A percentile compares a stretch with the other conserved stretches of the same genome.
Conservation (phyloP, 2,113 vertebrate species). For the Platysternon megacephalum region DNA sequence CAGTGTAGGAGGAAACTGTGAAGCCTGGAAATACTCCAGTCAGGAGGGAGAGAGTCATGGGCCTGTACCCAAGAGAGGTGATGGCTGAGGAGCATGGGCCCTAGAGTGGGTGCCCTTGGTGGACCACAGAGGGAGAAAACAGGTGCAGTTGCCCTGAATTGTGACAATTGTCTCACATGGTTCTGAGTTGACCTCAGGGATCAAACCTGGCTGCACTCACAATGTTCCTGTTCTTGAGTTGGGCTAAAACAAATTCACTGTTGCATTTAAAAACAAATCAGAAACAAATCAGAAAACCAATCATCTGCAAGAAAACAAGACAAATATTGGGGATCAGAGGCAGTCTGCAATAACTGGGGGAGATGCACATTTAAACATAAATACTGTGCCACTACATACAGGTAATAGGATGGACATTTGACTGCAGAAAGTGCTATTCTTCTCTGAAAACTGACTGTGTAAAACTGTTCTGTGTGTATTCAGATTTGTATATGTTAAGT, state of each 20-base stretch:
- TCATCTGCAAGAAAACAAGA: not conserved
- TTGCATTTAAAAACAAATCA: conserved; percentile 33
- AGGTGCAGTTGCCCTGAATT: not conserved
- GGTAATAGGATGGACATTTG: not conserved
- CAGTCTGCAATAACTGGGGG: not conserved
- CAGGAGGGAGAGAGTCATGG: not conserved
- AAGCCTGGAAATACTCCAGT: not conserved
- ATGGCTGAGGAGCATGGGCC: not conserved
- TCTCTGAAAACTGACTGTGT: not conserved
- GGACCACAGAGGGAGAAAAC: not conserved
- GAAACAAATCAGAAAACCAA: conserved; percentile 40
- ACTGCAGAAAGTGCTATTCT: not conserved
- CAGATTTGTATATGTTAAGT: not conserved
- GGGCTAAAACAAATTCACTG: conserved; percentile 43
- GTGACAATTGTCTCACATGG: conserved; percentile 65
- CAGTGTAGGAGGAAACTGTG: not conserved
- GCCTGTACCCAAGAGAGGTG: too few relatives aligned
- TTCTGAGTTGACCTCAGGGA: conserved; percentile 70
- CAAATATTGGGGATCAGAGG: not conserved
- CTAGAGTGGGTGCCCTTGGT: not conserved
- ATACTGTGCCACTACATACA: not conserved
- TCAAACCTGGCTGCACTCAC: conserved; percentile 53
- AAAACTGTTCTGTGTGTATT: not conserved
- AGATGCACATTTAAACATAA: not conserved
- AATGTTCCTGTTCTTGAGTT: conserved; percentile 16